A percentile compares a stretch with the other conserved stretches of the same genome.
These are phyloP conservation scores for Xanthia icteritia DNA, from an alignment of 2,888 invertebrate species.

Conservation along the genomic window DNA sequence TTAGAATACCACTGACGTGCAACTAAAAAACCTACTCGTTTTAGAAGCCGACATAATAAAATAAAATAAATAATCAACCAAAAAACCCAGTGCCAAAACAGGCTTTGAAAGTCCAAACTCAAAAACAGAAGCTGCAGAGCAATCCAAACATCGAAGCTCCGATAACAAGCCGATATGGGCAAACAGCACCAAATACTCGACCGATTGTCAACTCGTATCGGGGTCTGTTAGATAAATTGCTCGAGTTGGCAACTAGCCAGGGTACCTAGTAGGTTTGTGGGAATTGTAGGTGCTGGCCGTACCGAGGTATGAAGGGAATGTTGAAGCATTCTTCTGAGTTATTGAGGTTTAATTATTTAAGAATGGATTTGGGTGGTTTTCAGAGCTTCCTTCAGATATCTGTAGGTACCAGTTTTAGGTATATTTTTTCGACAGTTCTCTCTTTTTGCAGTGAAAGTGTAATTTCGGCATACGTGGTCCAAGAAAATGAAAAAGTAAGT, in stretches of 20 bases:
- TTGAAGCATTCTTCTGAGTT: constrained; percentile 5
- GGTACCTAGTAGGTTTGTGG: constrained; percentile 7
- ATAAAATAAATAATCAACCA: too few relatives aligned
- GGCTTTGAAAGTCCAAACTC: neutral
- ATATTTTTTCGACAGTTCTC: neutral
- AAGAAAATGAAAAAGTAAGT: neutral
- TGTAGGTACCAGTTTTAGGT: neutral
- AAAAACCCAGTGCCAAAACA: neutral
- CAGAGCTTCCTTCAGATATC: neutral
- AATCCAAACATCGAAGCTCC: constrained; percentile 21
- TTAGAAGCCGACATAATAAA: too few relatives aligned
- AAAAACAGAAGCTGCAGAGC: constrained; percentile 30
- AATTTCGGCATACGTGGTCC: neutral
- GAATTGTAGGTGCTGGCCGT: constrained; percentile 12
- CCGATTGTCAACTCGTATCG: constrained; percentile 64
- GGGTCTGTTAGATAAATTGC: constrained; percentile 63
- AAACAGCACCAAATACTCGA: constrained; percentile 55
- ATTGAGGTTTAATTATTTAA: constrained; percentile 19
- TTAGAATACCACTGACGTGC: too few relatives aligned
- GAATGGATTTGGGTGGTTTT: neutral
- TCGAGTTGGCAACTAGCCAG: constrained; percentile 63
- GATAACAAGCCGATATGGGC: constrained; percentile 34
- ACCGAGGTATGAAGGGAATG: constrained; percentile 10
- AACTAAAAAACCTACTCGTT: neutral
- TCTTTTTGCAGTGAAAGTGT: too few relatives aligned